Conservation (phyloP, 2,113 vertebrate species). For the Aegotheles bennettii region DNA sequence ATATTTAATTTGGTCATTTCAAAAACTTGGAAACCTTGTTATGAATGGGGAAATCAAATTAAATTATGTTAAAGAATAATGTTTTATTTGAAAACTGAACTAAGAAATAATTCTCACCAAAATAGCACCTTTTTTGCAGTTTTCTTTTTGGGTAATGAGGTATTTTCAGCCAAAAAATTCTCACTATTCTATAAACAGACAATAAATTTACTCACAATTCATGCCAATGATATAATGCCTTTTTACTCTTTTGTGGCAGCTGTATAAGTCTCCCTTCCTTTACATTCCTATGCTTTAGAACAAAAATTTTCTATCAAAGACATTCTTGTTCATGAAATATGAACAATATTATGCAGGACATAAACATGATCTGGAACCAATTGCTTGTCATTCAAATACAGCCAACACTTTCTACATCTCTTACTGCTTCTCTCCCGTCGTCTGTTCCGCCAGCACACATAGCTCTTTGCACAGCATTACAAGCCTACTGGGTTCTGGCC, state of each 20-base stretch:
- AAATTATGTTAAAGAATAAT: not conserved
- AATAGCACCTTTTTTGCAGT: not conserved
- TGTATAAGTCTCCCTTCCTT: not conserved
- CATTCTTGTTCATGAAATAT: not conserved
- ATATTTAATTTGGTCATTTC: not conserved
- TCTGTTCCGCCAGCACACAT: not conserved
- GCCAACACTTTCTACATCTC: not conserved
- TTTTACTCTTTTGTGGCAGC: not conserved
- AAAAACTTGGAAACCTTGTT: not conserved
- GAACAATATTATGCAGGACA: not conserved
- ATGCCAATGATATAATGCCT: not conserved
- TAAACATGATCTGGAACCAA: not conserved
- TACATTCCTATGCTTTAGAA: not conserved
- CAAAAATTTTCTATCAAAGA: not conserved
- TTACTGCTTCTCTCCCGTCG: rapidly evolving
- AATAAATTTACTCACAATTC: not conserved
- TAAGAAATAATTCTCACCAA: not conserved
- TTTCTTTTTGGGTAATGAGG: not conserved
- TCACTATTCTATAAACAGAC: not conserved
- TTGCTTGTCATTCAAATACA: not conserved
- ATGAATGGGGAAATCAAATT: not conserved
- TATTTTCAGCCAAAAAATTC: not conserved
- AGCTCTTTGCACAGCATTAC: not conserved
- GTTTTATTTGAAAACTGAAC: not conserved
- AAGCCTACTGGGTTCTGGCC: not conserved